A percentile compares a stretch with the other conserved stretches of the same genome.
phyloP scores from a whole-genome alignment of 2,797 vertebrate genomes.

The Amblyraja radiata region DNA sequence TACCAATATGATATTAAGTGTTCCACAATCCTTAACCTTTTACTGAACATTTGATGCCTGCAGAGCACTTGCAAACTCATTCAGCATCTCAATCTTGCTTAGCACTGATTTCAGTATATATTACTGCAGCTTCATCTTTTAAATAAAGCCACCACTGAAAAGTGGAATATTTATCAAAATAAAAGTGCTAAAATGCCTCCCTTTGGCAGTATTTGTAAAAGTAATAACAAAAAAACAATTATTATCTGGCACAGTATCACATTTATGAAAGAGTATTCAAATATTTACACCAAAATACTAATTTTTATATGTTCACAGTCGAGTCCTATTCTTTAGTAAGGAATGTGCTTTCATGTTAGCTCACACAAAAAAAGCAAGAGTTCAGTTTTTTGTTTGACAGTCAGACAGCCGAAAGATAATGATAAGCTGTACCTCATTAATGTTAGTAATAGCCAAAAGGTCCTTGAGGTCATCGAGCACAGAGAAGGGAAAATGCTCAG shows the following conservation, averaged over 20 bases:
- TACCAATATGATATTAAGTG: background rate
- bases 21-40: background rate
- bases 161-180: background rate
- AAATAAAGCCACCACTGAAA: background rate
- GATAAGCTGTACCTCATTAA: slow-evolving; percentile 38
- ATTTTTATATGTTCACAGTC: slow-evolving; percentile 28
- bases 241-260: background rate
- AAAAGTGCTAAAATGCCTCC: background rate
- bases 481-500: slow-evolving; percentile 37
- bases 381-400: slow-evolving; percentile 37
- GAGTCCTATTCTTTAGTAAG: slow-evolving; percentile 27
- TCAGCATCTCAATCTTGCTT: background rate
- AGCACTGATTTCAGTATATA: background rate
- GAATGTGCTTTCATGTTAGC: slow-evolving; percentile 38
- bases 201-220: background rate
- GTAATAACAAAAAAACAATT: background rate
- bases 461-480: slow-evolving; percentile 35
- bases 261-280: slow-evolving; percentile 20
- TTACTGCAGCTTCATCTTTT: background rate
- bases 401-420: slow-evolving; percentile 36
- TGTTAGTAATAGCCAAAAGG: slow-evolving; percentile 37
- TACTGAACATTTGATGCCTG: background rate
- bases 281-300: slow-evolving; percentile 32
- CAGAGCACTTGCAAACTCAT: background rate
- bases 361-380: slow-evolving; percentile 32